phyloP scores from a whole-genome alignment of 2,888 invertebrate species.

The Calameuta filiformis region DNA sequence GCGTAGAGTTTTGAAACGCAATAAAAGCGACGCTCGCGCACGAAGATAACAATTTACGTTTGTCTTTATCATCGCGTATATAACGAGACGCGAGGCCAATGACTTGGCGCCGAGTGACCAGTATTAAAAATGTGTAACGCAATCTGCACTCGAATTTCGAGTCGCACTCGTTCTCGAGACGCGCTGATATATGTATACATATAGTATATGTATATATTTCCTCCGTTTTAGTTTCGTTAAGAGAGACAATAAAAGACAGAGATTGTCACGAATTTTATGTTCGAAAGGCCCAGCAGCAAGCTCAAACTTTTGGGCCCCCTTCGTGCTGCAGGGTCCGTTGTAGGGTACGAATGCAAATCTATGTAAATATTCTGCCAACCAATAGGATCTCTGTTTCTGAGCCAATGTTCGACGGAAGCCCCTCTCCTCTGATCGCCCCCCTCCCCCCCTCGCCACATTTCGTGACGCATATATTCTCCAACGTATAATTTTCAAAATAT shows the following conservation, averaged over 20 bases:
- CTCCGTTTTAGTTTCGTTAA: not conserved
- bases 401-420: not conserved
- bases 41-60: slow-evolving; percentile 56
- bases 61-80: slow-evolving; percentile 42
- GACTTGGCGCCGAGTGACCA: slow-evolving; percentile 31
- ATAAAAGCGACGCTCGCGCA: slow-evolving; percentile 21
- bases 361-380: not conserved
- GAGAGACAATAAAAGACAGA: not conserved
- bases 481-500: not conserved
- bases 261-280: not conserved
- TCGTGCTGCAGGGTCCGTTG: not conserved
- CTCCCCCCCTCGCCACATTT: not conserved
- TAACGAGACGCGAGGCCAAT: slow-evolving; percentile 43
- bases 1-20: slow-evolving; percentile 23
- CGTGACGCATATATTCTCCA: not conserved
- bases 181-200: too few relatives aligned
- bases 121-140: not conserved
- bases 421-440: not conserved
- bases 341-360: not conserved
- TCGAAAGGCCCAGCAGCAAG: not conserved
- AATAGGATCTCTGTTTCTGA: not conserved
- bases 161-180: not conserved
- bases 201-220: not conserved
- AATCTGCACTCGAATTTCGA: not conserved
- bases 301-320: not conserved